Evolutionary conservation across 1,140 invertebrate species (phyloP).

Genomic region (Bombus confusus): DNA sequence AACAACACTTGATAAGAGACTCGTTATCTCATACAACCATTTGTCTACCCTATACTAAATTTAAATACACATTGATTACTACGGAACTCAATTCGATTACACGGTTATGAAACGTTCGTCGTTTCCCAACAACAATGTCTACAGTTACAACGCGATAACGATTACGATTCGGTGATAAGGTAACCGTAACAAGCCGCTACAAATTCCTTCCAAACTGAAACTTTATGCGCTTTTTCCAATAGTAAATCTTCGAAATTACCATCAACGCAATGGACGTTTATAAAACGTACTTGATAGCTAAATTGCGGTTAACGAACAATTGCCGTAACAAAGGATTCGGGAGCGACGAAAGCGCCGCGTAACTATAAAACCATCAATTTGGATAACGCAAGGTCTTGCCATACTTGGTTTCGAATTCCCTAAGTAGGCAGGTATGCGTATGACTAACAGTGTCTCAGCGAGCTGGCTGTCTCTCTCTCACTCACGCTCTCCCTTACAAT

Average conservation of each 20-base stretch:
- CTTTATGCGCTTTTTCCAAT: neutral
- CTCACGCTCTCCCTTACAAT: slow-evolving; percentile 36
- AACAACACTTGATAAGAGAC: no score
- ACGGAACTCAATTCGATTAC: no score
- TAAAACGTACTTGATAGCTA: neutral
- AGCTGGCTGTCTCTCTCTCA: neutral
- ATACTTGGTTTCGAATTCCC: slow-evolving; percentile 66
- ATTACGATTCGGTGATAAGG: no score
- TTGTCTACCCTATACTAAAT: no score
- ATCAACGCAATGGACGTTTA: neutral
- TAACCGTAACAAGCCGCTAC: no score
- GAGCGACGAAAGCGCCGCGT: neutral
- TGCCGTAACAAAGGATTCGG: neutral
- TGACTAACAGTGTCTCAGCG: slow-evolving; percentile 15
- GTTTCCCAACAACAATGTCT: no score
- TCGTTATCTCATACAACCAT: no score
- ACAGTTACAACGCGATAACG: no score
- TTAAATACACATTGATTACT: no score
- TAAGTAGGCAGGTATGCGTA: slow-evolving; percentile 57
- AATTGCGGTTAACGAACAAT: neutral
- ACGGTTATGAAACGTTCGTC: no score
- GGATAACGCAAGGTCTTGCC: slow-evolving; percentile 63
- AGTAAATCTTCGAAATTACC: neutral
- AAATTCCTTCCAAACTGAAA: no score
- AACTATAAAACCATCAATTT: slow-evolving; percentile 41